Base-by-base conservation (phyloP, 1,140 invertebrate genomes). In the Zaprionus tsacasi region DNA sequence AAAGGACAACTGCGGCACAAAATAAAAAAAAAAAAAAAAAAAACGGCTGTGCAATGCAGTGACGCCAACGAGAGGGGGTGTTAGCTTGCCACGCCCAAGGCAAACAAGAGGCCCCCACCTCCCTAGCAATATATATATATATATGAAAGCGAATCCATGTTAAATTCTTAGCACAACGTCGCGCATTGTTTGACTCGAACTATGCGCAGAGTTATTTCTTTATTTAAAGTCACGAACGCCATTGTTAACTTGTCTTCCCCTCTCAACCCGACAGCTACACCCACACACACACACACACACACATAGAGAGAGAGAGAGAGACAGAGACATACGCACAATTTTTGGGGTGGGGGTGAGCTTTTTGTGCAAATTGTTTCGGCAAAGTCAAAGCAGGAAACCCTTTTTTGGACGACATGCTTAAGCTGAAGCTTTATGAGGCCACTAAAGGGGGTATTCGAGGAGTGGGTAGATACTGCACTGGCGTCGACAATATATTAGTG, bases 181-280 rank as follows among this genome's bases (percentile, higher is more conserved):
- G 80, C 73, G 83, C 83, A 88, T 88, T 87, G 83, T 87, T 88
- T 88, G 78, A 81, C 77, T 81, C 45, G 73, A 89, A 80, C 80
- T 89, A 88, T 88, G 79, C 70, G 70, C 60, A 83, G 40, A 86
- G 81, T 89, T 88, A 88, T 88, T 88, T 88, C 85, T 88, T 83
- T 88, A 89, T 88, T 88, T 89, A 83, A 88, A 88, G 83, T 88
- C 77, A 78, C 78, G 54, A 70, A 70, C 56, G 68, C 70, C 78
- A 81, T 76, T 81, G 68, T 78, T 57, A 74, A 66, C 65, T 57
- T 69, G 54, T 76, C 74, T 79, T 70, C 57, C 27, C 11, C 52
- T n/a, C 27, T 21, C 21, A 21, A 21, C 21, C 21, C 21, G 21
- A 21, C 8, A 30, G 21, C 10, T 35, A 66, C 17, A 17, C 38